Evolutionary conservation across 2,888 invertebrate genomes (phyloP).

Genomic region (Epirrhoe alternata): DNA sequence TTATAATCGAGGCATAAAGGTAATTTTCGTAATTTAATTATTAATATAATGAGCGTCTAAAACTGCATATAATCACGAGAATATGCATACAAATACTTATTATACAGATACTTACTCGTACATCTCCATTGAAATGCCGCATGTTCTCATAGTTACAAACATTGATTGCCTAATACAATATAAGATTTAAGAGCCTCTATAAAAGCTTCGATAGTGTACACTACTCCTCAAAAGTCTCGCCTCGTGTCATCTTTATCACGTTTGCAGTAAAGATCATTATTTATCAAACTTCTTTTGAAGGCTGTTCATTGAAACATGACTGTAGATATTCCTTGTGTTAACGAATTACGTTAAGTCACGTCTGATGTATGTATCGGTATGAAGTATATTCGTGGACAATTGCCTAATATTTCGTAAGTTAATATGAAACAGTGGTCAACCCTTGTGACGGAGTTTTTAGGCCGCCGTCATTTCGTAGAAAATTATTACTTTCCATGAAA

Average conservation of each 20-base stretch:
- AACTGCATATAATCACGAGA: constrained; percentile 27
- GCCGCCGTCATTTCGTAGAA: too few relatives aligned
- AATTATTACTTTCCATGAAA: background rate
- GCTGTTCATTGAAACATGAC: constrained; percentile 22
- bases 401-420: background rate
- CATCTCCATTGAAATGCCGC: constrained; percentile 26
- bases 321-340: constrained; percentile 35
- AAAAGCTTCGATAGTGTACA: constrained; percentile 41
- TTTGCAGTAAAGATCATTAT: constrained; percentile 5
- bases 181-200: constrained; percentile 42
- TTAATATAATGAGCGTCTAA: constrained; percentile 11
- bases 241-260: background rate
- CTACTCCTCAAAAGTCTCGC: constrained; percentile 11
- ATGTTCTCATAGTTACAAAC: constrained; percentile 40
- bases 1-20: background rate
- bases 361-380: constrained; percentile 34
- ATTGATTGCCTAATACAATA: constrained; percentile 43
- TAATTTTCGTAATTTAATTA: constrained; percentile 6
- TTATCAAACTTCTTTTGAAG: constrained; percentile 18
- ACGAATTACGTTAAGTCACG: constrained; percentile 51
- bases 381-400: background rate
- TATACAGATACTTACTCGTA: constrained; percentile 32
- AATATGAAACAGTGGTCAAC: too few relatives aligned
- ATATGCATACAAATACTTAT: constrained; percentile 19
- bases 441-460: too few relatives aligned